Evolutionary conservation across 2,113 vertebrate species (phyloP).

Genomic region (Cromileptes altivelis): DNA sequence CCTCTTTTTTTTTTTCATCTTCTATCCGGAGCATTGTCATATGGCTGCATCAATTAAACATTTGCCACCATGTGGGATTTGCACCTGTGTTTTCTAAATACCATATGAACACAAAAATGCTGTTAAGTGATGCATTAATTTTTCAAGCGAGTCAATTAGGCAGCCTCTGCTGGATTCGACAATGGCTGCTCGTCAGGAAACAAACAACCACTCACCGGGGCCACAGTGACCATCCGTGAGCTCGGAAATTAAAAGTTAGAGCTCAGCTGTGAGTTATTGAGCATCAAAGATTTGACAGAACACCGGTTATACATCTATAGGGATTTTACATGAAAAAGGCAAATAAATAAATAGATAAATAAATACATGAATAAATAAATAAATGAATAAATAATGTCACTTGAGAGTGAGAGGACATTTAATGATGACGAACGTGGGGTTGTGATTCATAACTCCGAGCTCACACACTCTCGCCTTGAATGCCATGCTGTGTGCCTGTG

Average conservation of each 20-base stretch:
- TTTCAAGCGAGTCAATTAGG: slow-evolving; percentile 83
- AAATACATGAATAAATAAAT: background rate
- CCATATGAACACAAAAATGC: slow-evolving; percentile 75
- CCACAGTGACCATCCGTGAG: slow-evolving; percentile 30
- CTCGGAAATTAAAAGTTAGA: slow-evolving; percentile 12
- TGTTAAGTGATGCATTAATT: slow-evolving; percentile 82
- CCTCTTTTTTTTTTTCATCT: background rate
- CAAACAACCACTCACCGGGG: slow-evolving; percentile 61
- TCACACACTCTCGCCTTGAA: slow-evolving; percentile 23
- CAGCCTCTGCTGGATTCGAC: slow-evolving; percentile 72
- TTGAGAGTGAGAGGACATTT: background rate
- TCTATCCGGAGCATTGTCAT: slow-evolving; percentile 41
- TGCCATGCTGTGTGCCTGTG: slow-evolving; percentile 35
- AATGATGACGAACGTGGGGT: background rate
- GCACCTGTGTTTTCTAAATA: slow-evolving; percentile 80
- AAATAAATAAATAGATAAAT: too few relatives aligned
- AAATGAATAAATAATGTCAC: background rate
- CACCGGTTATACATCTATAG: slow-evolving; percentile 4
- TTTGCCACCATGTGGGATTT: slow-evolving; percentile 67
- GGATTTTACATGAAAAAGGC: background rate
- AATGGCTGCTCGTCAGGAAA: slow-evolving; percentile 75
- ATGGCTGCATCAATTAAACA: slow-evolving; percentile 80
- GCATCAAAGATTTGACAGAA: slow-evolving; percentile 3
- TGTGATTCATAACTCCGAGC: slow-evolving; percentile 11
- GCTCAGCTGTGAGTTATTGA: slow-evolving; percentile 29